Evolutionary conservation across 1,140 invertebrate genomes (phyloP).

Genomic region (Nasonia longicornis): DNA sequence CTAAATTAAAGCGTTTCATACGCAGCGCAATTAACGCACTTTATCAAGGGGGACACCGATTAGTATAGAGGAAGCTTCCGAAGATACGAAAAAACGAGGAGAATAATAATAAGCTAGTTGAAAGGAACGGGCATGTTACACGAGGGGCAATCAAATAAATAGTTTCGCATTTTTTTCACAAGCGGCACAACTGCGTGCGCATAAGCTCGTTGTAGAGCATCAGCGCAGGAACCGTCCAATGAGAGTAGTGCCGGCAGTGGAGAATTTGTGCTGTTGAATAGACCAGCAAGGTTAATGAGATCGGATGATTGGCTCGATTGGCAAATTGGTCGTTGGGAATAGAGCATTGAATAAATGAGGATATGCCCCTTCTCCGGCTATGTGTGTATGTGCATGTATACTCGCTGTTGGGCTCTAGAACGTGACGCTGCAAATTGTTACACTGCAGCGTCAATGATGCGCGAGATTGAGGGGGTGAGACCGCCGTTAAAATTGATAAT

Average conservation of each 20-base stretch:
- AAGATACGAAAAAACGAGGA: no score
- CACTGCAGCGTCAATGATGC: conserved; percentile 35
- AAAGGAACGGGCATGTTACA: background rate
- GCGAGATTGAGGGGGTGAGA: background rate
- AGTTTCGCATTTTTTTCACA: background rate
- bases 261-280: conserved; percentile 52
- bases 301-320: conserved; percentile 68
- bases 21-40: no score
- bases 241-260: conserved; percentile 47
- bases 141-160: background rate
- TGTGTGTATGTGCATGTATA: background rate
- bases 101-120: no score
- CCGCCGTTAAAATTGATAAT: background rate
- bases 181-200: background rate
- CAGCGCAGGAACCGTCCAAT: conserved; percentile 64
- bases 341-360: conserved; percentile 68
- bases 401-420: background rate
- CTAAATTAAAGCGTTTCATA: no score
- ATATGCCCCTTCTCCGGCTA: conserved; percentile 58
- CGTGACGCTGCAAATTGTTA: conserved; percentile 59
- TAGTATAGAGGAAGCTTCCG: no score
- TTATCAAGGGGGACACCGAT: no score
- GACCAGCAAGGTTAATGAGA: conserved; percentile 67
- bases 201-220: conserved; percentile 43
- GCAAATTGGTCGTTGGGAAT: conserved; percentile 62